phyloP scores from a whole-genome alignment of 2,113 vertebrate species.

The Cyphomyrus discorhynchus region DNA sequence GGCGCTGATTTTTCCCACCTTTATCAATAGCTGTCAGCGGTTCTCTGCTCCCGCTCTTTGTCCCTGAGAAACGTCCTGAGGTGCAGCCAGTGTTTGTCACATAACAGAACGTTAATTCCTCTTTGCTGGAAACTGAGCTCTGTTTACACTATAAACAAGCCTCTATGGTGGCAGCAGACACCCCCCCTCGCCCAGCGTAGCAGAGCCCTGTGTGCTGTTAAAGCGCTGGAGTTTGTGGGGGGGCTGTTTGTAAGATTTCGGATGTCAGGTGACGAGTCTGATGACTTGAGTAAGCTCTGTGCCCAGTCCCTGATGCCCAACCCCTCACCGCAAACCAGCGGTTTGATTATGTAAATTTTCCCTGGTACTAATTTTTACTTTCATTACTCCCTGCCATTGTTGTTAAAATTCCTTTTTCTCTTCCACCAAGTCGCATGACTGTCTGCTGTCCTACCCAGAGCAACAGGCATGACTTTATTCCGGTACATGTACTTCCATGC shows the following conservation, averaged over 20 bases:
- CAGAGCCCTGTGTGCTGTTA: not conserved
- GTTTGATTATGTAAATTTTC: not conserved
- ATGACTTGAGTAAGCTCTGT: not conserved
- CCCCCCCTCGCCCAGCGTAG: not conserved
- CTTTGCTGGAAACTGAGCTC: not conserved
- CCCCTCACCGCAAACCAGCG: not conserved
- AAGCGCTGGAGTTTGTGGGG: not conserved
- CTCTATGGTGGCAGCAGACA: slow-evolving; percentile 9
- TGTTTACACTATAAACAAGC: slow-evolving; percentile 37
- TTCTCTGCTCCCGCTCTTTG: slow-evolving; percentile 6
- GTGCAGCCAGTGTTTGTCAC: slow-evolving; percentile 14
- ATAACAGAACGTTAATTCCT: not conserved
- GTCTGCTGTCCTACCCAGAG: not conserved
- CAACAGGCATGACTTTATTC: not conserved
- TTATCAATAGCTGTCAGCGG: slow-evolving; percentile 26
- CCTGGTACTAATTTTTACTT: not conserved
- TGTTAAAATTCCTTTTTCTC: not conserved
- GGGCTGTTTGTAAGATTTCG: not conserved
- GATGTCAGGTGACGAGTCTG: not conserved
- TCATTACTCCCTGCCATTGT: not conserved
- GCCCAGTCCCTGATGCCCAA: not conserved
- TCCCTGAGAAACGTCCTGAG: not conserved
- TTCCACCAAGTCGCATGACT: not conserved
- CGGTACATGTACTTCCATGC: not conserved
- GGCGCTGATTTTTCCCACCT: slow-evolving; percentile 14